Base-by-base conservation (phyloP, 1,140 invertebrate species). In the Samia ricini region DNA sequence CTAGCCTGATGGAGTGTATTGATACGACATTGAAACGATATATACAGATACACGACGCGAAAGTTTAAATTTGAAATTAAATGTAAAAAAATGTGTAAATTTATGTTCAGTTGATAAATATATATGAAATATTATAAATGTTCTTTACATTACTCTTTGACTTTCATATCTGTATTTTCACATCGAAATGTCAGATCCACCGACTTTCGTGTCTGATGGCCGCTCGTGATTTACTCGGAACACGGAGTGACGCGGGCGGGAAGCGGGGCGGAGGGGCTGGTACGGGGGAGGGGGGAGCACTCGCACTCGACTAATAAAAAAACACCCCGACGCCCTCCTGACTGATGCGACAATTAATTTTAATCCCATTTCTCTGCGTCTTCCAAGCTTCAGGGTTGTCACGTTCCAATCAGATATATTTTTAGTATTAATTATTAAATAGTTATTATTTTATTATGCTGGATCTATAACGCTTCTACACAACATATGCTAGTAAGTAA, bases 331-430 rank as follows among this genome's bases (percentile, higher is more conserved):
- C 84, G 83, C 83, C 77, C 83, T 84, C 75, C 84, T 89, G 87
- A 89, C 84, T 89, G 87, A 89, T 89, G 87, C 82, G 87, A 89
- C 87, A 89, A 89, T 89, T 89, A 89, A 89, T 89, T n/a, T 89
- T 87, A 88, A 89, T 88, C 85, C 87, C 81, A 88, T 89, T 89
- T 88, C 85, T 89, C 85, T 82, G 83, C 84, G 84, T 90, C 87
- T 90, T 85, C 74, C 70, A 63, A 67, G 64, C 72, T 63, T 67
- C 74, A 90, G 84, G 87, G 87, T 56, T 88, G 80, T 3, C 71
- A 56, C 42, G 23, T 22, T 66, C n/a, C 61, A 20, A 10, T 22
- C n/a, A 57, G n/a, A 57, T 1, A 15, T 12, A 1, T 42, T 42
- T 36, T 36, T 42, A n/a, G n/a, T n/a, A n/a, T n/a, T n/a, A n/a